Evolutionary conservation across 2,113 vertebrate genomes (phyloP), one percentile per base, ranked within the genome.

Genomic region (Pelobates fuscus): DNA sequence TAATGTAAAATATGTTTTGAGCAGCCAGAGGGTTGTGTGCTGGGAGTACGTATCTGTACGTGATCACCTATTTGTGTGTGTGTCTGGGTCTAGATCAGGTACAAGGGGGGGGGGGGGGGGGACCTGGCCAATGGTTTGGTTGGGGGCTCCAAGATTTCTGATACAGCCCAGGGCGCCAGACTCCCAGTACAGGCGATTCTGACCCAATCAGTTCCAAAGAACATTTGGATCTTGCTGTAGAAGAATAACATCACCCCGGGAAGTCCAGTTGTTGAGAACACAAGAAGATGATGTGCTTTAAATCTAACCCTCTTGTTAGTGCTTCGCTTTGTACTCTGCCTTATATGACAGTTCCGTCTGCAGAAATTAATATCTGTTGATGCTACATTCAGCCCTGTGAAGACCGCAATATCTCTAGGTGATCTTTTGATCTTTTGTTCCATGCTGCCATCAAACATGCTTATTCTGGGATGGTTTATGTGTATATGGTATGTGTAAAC

Each of bases 191-290:
- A n/a, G n/a, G n/a, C n/a, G n/a, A n/a, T n/a, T n/a, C n/a, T n/a
- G n/a, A n/a, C n/a, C n/a, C n/a, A n/a, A n/a, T n/a, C n/a, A n/a
- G n/a, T n/a, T n/a, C 30, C 30, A 32, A 32, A 32, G 4, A 32
- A 32, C 10, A 10, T 4, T 32, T 10, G 10, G 30, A 32, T 32
- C 30, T 32, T 10, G 4, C 84, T 82, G 82, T 83, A 81, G 68
- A 80, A 32, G 0, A 84, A 84, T 82, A 37, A 80, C 81, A 67
- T 80, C 69, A 82, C 78, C 77, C 85, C 84, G 79, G 78, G 1
- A 1, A 0, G 76, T 81, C 78, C 81, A 80, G 18, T 83, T 81
- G 82, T 52, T 15, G 46, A 52, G 46, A 52, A 14, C 15, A 6
- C 46, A n/a, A 3, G 5, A 78, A 77, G 81, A 79, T 78, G 82